Conservation (phyloP, 1,140 invertebrate genomes). For the Nephila pilipes region DNA sequence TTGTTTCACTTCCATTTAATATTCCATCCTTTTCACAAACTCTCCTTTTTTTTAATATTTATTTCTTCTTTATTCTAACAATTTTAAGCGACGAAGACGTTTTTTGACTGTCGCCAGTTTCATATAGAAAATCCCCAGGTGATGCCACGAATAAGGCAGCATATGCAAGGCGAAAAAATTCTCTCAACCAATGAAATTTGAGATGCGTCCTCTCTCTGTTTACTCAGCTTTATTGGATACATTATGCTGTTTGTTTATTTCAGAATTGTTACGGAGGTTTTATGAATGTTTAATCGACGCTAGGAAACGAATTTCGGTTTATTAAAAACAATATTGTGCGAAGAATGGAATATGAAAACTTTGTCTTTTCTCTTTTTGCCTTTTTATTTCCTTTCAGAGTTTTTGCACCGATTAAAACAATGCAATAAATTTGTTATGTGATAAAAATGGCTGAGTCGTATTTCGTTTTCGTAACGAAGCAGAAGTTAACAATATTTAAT, state of each 20-base stretch:
- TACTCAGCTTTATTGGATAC: slow-evolving; percentile 49
- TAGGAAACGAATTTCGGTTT: slow-evolving; percentile 33
- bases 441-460: background rate
- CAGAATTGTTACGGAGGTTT: slow-evolving; percentile 18
- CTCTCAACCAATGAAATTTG: slow-evolving; percentile 50
- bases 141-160: slow-evolving; percentile 7
- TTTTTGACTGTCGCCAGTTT: slow-evolving; percentile 46
- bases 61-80: slow-evolving; percentile 6
- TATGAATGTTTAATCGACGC: slow-evolving; percentile 53
- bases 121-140: slow-evolving; percentile 41
- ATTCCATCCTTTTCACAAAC: slow-evolving; percentile 43
- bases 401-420: slow-evolving; percentile 17
- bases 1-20: slow-evolving; percentile 60
- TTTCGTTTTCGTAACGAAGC: background rate
- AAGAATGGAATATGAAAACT: background rate
- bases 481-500: background rate
- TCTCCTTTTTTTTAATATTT: background rate
- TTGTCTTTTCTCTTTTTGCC: background rate
- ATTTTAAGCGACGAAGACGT: slow-evolving; percentile 38
- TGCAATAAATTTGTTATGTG: slow-evolving; percentile 31
- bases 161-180: background rate
- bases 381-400: no score
- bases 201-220: slow-evolving; percentile 22
- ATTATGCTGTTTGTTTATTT: slow-evolving; percentile 51
- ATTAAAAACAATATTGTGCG: slow-evolving; percentile 29